Conservation (phyloP, 2,113 vertebrate species). For the Natator depressus region DNA sequence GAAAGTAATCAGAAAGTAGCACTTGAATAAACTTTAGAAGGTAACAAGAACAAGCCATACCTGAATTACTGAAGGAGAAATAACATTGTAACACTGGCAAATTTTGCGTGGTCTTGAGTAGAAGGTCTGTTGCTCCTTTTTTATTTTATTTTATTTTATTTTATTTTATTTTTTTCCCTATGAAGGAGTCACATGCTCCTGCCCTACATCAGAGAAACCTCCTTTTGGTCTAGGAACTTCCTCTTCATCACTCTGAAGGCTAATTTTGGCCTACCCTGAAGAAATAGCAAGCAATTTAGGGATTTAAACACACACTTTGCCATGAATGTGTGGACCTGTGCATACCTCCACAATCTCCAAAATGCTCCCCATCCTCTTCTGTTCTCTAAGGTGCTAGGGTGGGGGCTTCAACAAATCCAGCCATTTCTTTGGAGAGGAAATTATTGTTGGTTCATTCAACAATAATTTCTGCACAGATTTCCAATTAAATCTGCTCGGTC, state of each 20-base stretch:
- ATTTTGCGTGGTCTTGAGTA: not conserved
- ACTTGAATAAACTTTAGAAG: not conserved
- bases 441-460: not conserved
- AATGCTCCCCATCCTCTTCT: not conserved
- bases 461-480: not conserved
- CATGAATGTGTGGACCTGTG: fast-evolving
- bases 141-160: too few relatives aligned
- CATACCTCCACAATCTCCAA: not conserved
- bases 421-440: not conserved
- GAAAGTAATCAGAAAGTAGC: not conserved
- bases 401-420: not conserved
- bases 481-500: not conserved
- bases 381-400: not conserved
- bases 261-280: not conserved
- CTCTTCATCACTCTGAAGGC: not conserved
- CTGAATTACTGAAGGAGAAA: not conserved
- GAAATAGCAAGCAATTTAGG: not conserved
- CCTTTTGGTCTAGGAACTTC: not conserved
- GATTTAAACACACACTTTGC: not conserved
- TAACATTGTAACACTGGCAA: not conserved
- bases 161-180: fast-evolving
- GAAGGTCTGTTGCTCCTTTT: not conserved
- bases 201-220: fast-evolving
- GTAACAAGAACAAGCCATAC: not conserved
- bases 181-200: not conserved